Base-by-base conservation (phyloP, 2,113 vertebrate genomes). In the Lophotis ruficrista region DNA sequence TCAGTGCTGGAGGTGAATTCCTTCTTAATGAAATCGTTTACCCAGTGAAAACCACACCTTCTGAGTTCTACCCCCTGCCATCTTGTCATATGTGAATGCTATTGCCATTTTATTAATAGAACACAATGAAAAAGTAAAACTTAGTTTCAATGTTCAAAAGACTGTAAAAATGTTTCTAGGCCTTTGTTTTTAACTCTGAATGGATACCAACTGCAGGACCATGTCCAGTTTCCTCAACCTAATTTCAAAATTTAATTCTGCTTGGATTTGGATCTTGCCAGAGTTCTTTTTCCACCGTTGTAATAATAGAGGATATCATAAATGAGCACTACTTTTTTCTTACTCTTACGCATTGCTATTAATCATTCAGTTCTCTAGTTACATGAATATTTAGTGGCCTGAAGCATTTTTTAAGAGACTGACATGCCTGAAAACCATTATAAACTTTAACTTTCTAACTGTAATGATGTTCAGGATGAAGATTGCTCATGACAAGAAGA, bases 311-410 rank as follows among this genome's bases (percentile, higher is more conserved):
- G 21, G 20, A 25, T 80, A 85, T 83, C n/a, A 37, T 13, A 93
- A 89, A 85, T 61, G 53, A 79, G 13, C 18, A 72, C 8, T 62
- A 60, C 53, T 51, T 83, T 87, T 79, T 83, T 87, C 61, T 71
- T 65, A 60, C 10, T 76, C 30, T 78, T 87, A 78, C 90, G 20
- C 7, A 68, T 93, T 85, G n/a, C 20, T 22, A 92, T 93, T 90
- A 83, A 83, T 91, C 89, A 91, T 65, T 91, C 61, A 54, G 5
- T 90, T 90, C 90, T 89, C 28, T 58, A 62, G 31, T 17, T 73
- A 21, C 35, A 93, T 91, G 62, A 96, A 96, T 92, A 95, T 93
- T 94, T 90, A 90, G 75, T 1, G 5, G 5, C 51, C 68, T 81
- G 48, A 82, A 91, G 10, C 57, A 80, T 76, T 94, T 94, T 87